Conservation (phyloP, 2,797 vertebrate genomes). For the Sebastes matsubarae region DNA sequence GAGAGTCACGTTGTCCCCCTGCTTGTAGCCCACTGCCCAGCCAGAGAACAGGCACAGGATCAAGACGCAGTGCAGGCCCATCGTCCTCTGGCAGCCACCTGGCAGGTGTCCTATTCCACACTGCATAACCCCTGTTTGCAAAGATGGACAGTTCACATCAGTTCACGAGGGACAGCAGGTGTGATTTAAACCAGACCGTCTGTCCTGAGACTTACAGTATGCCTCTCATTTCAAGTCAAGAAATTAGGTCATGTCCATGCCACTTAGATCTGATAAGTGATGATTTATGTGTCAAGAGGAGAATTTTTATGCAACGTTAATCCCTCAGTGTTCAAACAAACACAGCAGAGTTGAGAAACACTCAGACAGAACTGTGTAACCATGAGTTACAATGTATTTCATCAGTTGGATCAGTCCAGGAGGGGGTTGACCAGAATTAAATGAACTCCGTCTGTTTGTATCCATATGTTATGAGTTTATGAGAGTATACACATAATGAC, state of each 20-base stretch:
- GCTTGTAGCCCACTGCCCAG: conserved; percentile 82
- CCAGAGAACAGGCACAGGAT: conserved; percentile 72
- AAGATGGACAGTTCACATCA: conserved; percentile 37
- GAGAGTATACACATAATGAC: neutral
- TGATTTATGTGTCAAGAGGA: neutral
- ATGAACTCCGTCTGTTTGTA: neutral
- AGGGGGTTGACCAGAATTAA: neutral
- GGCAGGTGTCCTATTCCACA: conserved; percentile 51
- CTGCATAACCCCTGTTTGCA: conserved; percentile 64
- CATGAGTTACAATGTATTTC: conserved; percentile 7
- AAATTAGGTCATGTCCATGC: neutral
- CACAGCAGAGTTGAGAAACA: neutral
- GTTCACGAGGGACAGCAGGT: neutral
- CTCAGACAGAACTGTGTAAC: neutral
- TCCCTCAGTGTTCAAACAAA: neutral
- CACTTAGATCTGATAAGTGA: neutral
- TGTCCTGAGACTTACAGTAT: neutral
- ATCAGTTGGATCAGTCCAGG: conserved; percentile 8
- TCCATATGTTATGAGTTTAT: neutral
- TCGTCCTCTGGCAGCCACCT: conserved; percentile 58
- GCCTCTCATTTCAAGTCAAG: neutral
- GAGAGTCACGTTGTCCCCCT: conserved; percentile 86
- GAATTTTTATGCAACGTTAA: conserved; percentile 15
- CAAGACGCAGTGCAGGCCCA: conserved; percentile 68
- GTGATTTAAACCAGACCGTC: neutral